Conservation (phyloP, 2,797 vertebrate species). For the Falco columbarius region DNA sequence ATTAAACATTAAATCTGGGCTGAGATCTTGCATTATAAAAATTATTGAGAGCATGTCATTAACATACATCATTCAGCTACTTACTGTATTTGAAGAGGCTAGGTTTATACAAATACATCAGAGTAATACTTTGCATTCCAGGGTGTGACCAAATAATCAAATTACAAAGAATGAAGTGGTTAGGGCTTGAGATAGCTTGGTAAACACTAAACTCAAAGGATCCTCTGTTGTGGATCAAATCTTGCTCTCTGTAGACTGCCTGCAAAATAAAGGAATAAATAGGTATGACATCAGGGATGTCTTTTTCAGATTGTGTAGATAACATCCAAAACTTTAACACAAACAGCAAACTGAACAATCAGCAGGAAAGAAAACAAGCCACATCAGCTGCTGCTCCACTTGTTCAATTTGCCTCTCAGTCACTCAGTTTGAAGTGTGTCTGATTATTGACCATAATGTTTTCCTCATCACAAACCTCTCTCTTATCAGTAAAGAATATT, state of each 20-base stretch:
- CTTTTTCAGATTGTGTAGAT: slow-evolving; percentile 56
- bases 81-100: slow-evolving; percentile 71
- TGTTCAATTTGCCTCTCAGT: slow-evolving; percentile 34
- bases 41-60: slow-evolving; percentile 78
- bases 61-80: slow-evolving; percentile 77
- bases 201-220: slow-evolving; percentile 65
- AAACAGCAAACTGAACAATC: slow-evolving; percentile 66
- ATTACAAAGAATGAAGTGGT: slow-evolving; percentile 69
- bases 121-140: slow-evolving; percentile 75
- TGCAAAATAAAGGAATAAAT: slow-evolving; percentile 55
- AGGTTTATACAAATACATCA: slow-evolving; percentile 74
- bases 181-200: slow-evolving; percentile 51
- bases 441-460: slow-evolving; percentile 3
- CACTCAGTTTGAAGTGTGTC: slow-evolving; percentile 25
- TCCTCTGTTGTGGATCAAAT: slow-evolving; percentile 25
- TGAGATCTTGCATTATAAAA: slow-evolving; percentile 78
- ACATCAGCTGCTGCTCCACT: slow-evolving; percentile 17
- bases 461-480: not conserved
- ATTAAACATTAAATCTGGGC: slow-evolving; percentile 77
- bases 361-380: slow-evolving; percentile 48
- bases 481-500: slow-evolving; percentile 4
- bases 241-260: slow-evolving; percentile 31
- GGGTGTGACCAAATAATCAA: slow-evolving; percentile 77
- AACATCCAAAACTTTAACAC: slow-evolving; percentile 64
- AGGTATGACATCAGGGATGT: slow-evolving; percentile 47